Base-by-base conservation (phyloP, 2,888 invertebrate species). In the Drepanosiphum platanoidis region DNA sequence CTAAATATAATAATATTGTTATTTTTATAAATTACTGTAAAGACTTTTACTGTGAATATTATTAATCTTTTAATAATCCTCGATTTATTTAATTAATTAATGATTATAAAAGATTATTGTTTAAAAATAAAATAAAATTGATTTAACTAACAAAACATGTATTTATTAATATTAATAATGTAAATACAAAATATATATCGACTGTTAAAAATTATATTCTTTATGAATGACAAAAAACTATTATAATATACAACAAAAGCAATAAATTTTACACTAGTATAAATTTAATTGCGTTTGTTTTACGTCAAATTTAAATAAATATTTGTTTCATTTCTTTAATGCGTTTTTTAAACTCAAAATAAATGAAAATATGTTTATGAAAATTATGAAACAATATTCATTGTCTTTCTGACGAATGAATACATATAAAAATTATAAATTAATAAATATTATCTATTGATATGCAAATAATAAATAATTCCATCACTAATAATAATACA, bases 401-500 rank as follows among this genome's bases (percentile, higher is more conserved):
- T 74, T 83, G 82, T 83, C 82, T 42, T 81, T 34, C 70, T 75
- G 84, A 84, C 77, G 68, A 36, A 84, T 68, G 15, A 77, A 75
- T 75, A 30, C 39, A 68, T 32, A 77, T 77, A 75, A 1, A 84
- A 74, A 52, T 52, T 52, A 52, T 52, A 52, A 74, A 77, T 58
- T 68, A 77, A 84, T 52, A 84, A 84, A 77, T 77, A 75, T 22
- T 84, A 75, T 75, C 66, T 83, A 83, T 34, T 27, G 30, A 18
- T 52, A 68, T 84, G 68, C 36, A 84, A 75, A 84, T 77, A 74
- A 74, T 39, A 72, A 52, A 66, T 75, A 68, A 30, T 39, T 70
- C 39, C 74, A 52, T 66, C 15, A 68, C 83, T 83, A 74, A 71
- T 75, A 84, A 70, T 68, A 84, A 22, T n/a, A n/a, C n/a, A n/a